These are phyloP conservation scores for Hippopotamus amphibius DNA, from an alignment of 2,113 vertebrate genomes.

Conservation along the genomic window DNA sequence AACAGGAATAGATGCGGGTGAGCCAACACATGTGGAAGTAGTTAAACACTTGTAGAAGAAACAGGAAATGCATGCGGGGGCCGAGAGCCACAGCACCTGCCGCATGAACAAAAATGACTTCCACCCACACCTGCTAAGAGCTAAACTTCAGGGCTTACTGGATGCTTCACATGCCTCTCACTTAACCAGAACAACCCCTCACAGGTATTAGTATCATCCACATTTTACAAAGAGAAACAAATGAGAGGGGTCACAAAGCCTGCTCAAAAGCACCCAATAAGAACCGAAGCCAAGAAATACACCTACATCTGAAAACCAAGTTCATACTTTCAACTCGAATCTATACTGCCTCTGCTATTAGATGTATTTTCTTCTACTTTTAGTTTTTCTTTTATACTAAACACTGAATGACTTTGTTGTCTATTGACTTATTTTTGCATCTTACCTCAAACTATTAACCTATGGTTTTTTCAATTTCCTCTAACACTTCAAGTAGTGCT, in stretches of 20 bases:
- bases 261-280: not conserved
- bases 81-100: not conserved
- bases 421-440: not conserved
- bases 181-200: not conserved
- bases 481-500: not conserved
- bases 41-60: not conserved
- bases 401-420: not conserved
- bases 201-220: not conserved
- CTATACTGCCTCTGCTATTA: not conserved
- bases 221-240: conserved; percentile 27
- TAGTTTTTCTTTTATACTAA: not conserved
- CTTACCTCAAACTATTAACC: not conserved
- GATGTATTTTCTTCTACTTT: not conserved
- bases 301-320: not conserved
- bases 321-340: not conserved
- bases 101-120: not conserved
- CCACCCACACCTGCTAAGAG: not conserved
- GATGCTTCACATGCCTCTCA: not conserved
- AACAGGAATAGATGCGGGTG: not conserved
- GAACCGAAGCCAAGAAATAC: not conserved
- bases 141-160: not conserved
- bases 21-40: not conserved
- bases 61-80: not conserved
- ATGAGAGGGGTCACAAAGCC: not conserved
- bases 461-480: not conserved